These are phyloP conservation scores for Nemopilema nomurai DNA, from an alignment of 30 jellyfish, hydroid and myxozoan species.

Conservation along the genomic window DNA sequence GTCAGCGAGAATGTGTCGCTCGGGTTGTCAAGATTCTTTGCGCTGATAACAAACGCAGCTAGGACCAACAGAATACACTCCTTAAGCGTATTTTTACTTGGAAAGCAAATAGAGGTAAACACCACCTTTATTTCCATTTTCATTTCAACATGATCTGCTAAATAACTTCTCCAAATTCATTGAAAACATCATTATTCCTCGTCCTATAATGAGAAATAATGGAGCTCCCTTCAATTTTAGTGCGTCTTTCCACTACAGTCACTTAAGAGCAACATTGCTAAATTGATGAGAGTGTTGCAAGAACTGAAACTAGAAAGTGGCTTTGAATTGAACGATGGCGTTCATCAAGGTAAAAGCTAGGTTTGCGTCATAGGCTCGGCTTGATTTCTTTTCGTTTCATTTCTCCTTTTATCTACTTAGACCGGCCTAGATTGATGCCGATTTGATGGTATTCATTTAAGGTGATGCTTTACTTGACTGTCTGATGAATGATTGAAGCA, in stretches of 20 bases:
- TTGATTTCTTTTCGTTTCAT: background rate
- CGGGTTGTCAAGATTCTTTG: slow-evolving; percentile 20
- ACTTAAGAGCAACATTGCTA: slow-evolving; percentile 12
- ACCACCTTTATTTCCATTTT: no score
- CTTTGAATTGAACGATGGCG: background rate
- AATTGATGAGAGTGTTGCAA: slow-evolving; percentile 14
- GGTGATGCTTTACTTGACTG: no score
- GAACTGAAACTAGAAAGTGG: slow-evolving; percentile 17
- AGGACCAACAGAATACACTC: slow-evolving; percentile 22
- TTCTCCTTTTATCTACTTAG: no score
- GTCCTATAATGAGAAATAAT: background rate
- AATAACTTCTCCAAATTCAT: no score
- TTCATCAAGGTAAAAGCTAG: slow-evolving; percentile 3
- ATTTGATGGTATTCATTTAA: no score
- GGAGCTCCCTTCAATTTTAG: background rate
- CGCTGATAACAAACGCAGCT: slow-evolving; percentile 30
- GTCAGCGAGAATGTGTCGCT: slow-evolving; percentile 9
- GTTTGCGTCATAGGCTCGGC: background rate
- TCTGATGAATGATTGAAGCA: no score
- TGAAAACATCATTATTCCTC: slow-evolving; percentile 5
- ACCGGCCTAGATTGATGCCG: no score
- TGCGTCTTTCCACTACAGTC: slow-evolving; percentile 41
- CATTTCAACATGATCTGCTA: no score
- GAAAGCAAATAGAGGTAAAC: slow-evolving; percentile 16
- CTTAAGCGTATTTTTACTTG: slow-evolving; percentile 21